Base-by-base conservation (phyloP, 1,140 invertebrate genomes). In the Drosophila ohnishii region DNA sequence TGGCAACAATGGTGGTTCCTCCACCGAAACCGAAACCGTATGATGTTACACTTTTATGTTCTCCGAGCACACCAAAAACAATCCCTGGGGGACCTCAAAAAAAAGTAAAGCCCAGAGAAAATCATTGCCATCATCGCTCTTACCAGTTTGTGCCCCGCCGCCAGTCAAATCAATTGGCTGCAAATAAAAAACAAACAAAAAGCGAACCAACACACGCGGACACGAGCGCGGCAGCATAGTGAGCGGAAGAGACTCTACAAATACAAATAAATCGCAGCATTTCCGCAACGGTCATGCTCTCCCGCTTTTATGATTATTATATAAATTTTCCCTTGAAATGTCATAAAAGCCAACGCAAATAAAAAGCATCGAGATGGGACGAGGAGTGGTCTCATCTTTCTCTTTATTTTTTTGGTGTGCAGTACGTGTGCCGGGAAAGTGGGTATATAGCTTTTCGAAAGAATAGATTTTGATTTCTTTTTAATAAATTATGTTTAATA, bases 261-360 rank as follows among this genome's bases (percentile, higher is more conserved):
- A 87, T 69, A 86, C 75, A 83, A 86, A 86, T 86, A 86, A 86
- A 86, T 86, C 83, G 83, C 83, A 87, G 83, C 63, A 77, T 79
- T 86, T 86, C 83, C 82, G 79, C 83, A 79, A 73, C 67, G 84
- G 79, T 83, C 83, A 83, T 83, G 84, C 77, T 86, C 75, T 60
- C 56, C 62, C 50, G 83, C 84, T 86, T 86, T 86, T 86, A 86
- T 86, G 83, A 88, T 86, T 86, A 86, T 86, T 86, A 86, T 86
- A 86, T 79, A 88, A 86, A 79, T 87, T 87, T 82, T 59, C 45
- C 70, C 78, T 74, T 69, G 78, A 72, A 61, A 57, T 79, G 79
- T 79, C 83, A 59, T 87, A 87, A 87, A 80, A 79, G 67, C 71
- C 60, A 75, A 63, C 56, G 58, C 82, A 87, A 87, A 85, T 78